A percentile compares a stretch with the other conserved stretches of the same genome.
Conservation (phyloP, 2,797 vertebrate genomes). For the Dendrocincla tyrannina region DNA sequence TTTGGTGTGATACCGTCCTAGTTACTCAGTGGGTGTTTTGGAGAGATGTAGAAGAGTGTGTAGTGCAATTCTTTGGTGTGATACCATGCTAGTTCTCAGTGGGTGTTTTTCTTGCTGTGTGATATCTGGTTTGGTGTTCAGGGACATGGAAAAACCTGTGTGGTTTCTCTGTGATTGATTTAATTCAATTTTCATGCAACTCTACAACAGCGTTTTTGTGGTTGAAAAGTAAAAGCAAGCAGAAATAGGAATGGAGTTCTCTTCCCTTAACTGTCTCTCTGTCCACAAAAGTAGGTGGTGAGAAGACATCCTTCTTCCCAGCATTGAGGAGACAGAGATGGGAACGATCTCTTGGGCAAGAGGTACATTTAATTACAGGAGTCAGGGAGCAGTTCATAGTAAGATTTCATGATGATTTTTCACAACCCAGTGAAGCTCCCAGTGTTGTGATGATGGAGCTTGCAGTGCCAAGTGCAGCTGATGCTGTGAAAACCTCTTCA, state of each 20-base stretch:
- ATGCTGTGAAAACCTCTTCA: background rate
- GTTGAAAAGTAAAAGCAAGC: background rate
- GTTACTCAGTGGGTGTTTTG: background rate
- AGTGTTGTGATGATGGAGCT: background rate
- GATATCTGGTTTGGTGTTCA: background rate
- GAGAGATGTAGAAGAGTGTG: accelerated
- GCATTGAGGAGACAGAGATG: background rate
- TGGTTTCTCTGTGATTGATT: background rate
- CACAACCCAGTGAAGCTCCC: background rate
- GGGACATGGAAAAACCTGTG: background rate
- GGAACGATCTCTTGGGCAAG: background rate
- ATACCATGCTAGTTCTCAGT: background rate
- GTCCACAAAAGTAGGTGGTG: background rate
- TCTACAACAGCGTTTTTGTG: background rate
- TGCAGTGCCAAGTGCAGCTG: background rate
- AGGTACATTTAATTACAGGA: background rate
- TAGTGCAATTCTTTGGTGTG: background rate
- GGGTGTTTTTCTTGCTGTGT: background rate
- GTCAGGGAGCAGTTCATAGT: background rate
- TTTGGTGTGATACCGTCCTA: background rate
- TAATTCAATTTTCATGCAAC: background rate
- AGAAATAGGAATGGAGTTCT: background rate
- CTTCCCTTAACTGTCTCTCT: background rate
- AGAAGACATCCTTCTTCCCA: background rate
- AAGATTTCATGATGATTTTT: background rate